These are phyloP conservation scores for Numenius phaeopus DNA, from an alignment of 2,797 vertebrate species.

Conservation along the genomic window DNA sequence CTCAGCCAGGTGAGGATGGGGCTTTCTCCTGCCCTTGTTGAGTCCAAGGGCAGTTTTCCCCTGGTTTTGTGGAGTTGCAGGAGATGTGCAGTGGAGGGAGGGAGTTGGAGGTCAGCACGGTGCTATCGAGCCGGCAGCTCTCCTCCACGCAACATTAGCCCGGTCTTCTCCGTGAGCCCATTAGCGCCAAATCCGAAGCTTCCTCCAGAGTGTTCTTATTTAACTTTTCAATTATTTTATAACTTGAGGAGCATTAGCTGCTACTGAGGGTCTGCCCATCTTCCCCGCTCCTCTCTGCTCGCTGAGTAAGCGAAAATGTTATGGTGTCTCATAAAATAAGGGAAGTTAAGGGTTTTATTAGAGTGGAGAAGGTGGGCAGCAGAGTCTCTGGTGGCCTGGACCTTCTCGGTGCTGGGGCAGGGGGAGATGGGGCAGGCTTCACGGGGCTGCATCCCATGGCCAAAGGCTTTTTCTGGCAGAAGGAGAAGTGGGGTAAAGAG, in stretches of 20 bases:
- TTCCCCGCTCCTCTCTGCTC: not conserved
- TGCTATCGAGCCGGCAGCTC: slow-evolving; percentile 24
- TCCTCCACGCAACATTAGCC: slow-evolving; percentile 57
- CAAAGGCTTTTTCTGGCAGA: not conserved
- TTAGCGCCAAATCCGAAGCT: slow-evolving; percentile 57
- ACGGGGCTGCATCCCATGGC: rapidly evolving
- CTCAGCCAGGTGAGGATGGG: not conserved
- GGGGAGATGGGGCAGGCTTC: not conserved
- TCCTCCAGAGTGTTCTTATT: slow-evolving; percentile 61
- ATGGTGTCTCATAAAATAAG: not conserved
- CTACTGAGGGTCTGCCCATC: not conserved
- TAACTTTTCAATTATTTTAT: slow-evolving; percentile 71
- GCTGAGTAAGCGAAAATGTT: not conserved
- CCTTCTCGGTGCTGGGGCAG: not conserved
- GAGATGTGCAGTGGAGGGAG: not conserved
- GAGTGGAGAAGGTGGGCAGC: not conserved
- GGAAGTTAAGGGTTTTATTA: not conserved
- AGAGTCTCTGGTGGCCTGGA: not conserved
- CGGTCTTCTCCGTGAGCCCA: not conserved
- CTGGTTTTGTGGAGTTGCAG: not conserved
- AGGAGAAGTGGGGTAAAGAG: not conserved
- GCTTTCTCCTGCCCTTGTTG: rapidly evolving
- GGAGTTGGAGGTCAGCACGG: not conserved
- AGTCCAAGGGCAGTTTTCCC: not conserved
- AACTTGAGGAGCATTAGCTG: slow-evolving; percentile 42